Conservation (phyloP, 2,888 invertebrate genomes). For the Belgica antarctica region DNA sequence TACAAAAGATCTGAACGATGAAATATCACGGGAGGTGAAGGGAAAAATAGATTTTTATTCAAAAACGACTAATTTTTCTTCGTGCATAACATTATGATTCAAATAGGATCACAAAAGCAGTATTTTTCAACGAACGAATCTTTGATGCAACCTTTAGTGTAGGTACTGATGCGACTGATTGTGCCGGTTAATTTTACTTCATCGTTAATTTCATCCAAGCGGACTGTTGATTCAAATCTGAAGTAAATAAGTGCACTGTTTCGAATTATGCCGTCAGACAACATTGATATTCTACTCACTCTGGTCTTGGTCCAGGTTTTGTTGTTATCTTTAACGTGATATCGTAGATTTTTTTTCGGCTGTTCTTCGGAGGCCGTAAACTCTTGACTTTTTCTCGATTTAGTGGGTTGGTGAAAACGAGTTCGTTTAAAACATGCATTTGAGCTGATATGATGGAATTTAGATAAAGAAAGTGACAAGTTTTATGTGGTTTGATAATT, state of each 20-base stretch:
- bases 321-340: conserved; percentile 56
- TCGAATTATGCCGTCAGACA: neutral
- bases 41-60: conserved; percentile 10
- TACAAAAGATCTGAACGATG: neutral
- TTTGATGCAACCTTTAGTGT: conserved; percentile 39
- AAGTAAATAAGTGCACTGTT: neutral
- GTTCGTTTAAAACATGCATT: conserved; percentile 34
- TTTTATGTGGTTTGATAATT: conserved; percentile 60
- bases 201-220: conserved; percentile 45
- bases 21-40: neutral
- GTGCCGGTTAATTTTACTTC: conserved; percentile 58
- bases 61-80: neutral
- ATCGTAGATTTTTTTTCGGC: conserved; percentile 47
- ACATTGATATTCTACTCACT: conserved; percentile 28
- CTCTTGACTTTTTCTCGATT: conserved; percentile 16
- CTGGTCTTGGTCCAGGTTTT: conserved; percentile 56
- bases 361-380: neutral
- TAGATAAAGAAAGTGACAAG: conserved; percentile 66
- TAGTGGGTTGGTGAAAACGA: conserved; percentile 17
- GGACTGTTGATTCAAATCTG: conserved; percentile 56
- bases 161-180: conserved; percentile 60
- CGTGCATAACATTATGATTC: conserved; percentile 11
- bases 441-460: conserved; percentile 55
- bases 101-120: conserved; percentile 43
- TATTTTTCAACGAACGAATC: conserved; percentile 38